These are phyloP conservation scores for Dendrolimus houi DNA, from an alignment of 2,888 invertebrate species.

Conservation along the genomic window DNA sequence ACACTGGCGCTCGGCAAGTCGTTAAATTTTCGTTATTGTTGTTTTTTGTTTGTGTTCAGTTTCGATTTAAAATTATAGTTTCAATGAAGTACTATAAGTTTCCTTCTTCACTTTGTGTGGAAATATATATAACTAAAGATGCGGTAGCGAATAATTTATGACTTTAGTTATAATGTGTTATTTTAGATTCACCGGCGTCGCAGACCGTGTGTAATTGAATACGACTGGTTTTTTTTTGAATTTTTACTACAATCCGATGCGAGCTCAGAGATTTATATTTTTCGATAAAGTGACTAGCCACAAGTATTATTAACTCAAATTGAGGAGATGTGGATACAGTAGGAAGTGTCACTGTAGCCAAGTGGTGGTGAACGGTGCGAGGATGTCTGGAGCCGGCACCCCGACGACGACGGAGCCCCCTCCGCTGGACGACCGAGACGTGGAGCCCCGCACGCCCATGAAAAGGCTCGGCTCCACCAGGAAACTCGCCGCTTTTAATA, in stretches of 20 bases:
- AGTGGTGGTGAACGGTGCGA: not conserved
- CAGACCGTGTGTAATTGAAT: conserved; percentile 15
- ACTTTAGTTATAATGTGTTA: conserved; percentile 15
- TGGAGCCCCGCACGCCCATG: conserved; percentile 87
- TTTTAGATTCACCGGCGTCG: conserved; percentile 20
- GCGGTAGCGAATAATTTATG: conserved; percentile 7
- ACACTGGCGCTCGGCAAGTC: not conserved
- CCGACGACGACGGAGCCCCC: conserved; percentile 93
- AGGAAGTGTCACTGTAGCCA: too few species aligned
- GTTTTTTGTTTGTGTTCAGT: not conserved
- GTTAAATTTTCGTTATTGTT: not conserved
- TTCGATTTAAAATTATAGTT: not conserved
- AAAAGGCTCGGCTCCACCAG: conserved; percentile 87
- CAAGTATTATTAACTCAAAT: too few species aligned
- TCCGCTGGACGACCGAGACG: conserved; percentile 86
- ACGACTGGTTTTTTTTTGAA: conserved; percentile 6
- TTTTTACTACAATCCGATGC: conserved; percentile 4
- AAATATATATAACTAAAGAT: not conserved
- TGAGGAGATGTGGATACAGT: too few species aligned
- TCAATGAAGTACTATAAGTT: not conserved
- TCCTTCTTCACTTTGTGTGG: not conserved
- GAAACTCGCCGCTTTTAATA: conserved; percentile 86
- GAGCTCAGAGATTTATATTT: not conserved
- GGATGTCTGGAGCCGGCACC: conserved; percentile 71
- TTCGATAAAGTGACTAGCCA: too few species aligned